phyloP scores from a whole-genome alignment of 2,797 vertebrate genomes.

The Neopelma chrysocephalum region DNA sequence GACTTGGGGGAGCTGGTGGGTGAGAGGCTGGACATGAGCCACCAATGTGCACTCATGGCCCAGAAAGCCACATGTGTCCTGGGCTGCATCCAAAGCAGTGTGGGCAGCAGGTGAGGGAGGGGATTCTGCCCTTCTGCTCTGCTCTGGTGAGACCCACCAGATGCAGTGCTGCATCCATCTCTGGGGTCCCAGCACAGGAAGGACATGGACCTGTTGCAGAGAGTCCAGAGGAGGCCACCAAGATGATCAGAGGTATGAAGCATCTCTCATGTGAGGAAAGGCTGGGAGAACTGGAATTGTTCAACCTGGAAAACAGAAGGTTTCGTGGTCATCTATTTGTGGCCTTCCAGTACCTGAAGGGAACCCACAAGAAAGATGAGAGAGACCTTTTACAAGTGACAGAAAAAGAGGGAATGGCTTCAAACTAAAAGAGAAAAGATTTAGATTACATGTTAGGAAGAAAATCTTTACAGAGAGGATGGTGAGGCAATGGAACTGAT shows the following conservation, averaged over 20 bases:
- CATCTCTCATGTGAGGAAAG: rapidly evolving
- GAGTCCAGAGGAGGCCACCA: neutral
- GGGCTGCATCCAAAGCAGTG: neutral
- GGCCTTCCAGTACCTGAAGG: neutral
- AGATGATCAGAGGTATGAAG: neutral
- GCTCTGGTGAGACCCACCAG: neutral
- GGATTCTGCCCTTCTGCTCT: neutral
- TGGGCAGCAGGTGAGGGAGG: neutral
- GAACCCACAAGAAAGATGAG: neutral
- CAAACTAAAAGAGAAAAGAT: neutral
- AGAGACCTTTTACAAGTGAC: neutral
- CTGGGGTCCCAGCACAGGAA: neutral
- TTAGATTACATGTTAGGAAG: neutral
- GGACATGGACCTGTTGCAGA: neutral
- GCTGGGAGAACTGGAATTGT: neutral
- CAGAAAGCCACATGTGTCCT: neutral
- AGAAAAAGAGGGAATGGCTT: neutral
- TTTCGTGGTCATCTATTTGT: neutral
- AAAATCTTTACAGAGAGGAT: neutral
- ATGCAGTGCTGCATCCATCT: neutral
- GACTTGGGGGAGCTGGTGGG: neutral
- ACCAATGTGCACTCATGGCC: neutral
- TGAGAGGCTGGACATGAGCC: neutral
- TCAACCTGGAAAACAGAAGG: neutral
- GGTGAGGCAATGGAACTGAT: neutral